Evolutionary conservation across 2,113 vertebrate genomes (phyloP).

Genomic region (Hucho hucho): DNA sequence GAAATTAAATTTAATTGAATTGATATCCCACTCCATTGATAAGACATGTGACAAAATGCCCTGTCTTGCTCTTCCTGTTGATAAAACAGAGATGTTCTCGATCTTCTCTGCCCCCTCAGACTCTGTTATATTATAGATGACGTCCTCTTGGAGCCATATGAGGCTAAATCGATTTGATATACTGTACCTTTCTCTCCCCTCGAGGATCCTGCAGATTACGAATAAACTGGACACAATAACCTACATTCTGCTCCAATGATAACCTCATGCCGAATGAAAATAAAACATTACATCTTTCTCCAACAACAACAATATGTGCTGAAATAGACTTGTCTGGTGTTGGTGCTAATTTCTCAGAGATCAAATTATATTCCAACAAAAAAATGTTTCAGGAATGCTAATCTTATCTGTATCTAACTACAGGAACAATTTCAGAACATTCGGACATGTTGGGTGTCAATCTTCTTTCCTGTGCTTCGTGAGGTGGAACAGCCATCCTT

Average conservation of each 20-base stretch:
- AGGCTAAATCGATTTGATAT: conserved; percentile 54
- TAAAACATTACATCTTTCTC: conserved; percentile 18
- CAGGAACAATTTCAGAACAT: too few species aligned
- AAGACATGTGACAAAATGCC: conserved; percentile 49
- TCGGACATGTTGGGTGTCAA: too few species aligned
- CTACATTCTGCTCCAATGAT: conserved; percentile 28
- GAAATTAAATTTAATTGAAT: too few species aligned
- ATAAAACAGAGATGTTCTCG: conserved; percentile 48
- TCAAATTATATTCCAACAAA: too few species aligned
- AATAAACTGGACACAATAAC: conserved; percentile 2
- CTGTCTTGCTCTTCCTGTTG: conserved; percentile 26
- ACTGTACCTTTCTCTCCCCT: conserved; percentile 18
- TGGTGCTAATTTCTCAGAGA: too few species aligned
- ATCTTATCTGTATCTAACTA: too few species aligned
- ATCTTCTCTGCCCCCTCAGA: conserved; percentile 46
- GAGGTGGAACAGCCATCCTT: too few species aligned
- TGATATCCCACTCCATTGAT: conserved; percentile 40
- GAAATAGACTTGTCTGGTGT: not conserved
- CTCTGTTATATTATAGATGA: conserved; percentile 9
- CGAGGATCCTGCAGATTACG: conserved; percentile 23
- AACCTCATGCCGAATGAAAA: conserved; percentile 27
- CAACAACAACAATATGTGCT: not conserved
- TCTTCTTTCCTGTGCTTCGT: too few species aligned
- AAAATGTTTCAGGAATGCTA: too few species aligned
- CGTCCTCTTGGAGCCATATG: conserved; percentile 22